Base-by-base conservation (phyloP, 2,113 vertebrate genomes). In the Callaeas wilsoni region DNA sequence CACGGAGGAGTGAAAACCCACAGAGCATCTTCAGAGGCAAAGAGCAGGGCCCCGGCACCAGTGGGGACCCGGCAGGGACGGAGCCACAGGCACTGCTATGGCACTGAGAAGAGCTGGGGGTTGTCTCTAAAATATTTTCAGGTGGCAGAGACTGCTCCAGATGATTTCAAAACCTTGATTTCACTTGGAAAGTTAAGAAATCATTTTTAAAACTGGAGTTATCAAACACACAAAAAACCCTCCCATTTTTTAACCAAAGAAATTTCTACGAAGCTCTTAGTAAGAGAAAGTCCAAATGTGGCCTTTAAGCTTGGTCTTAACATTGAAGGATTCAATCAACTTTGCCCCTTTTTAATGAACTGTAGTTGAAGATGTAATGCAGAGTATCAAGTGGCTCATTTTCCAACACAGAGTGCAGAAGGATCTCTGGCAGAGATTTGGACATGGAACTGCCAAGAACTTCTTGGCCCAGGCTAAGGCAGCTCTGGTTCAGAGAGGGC, bases 321-420 rank as follows among this genome's bases (percentile, higher is more conserved):
- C 6, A 13, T 42, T 33, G 47, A 87, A 64, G 16, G 16, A 78
- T 75, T 62, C 44, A 41, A 77, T 35, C 79, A 65, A 57, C 62
- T 94, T 83, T 53, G 35, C 59, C 74, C 37, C 22, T n/a, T 96
- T 85, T 71, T 94, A 89, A 94, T 44, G 68, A 93, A 69, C 82
- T 37, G 30, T 74, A 88, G 91, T 59, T 90, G 68, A 91, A 88
- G 59, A 26, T 73, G 62, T 73, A 92, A 67, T 8, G 1, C 8
- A 35, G 70, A 76, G 29, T 39, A 89, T 42, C 47, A 69, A 91
- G 85, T 21, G 33, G 64, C 39, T 88, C 59, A 29, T 86, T 91
- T 93, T 75, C 64, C 71, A 77, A 60, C 68, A 67, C 12, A 33
- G 44, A 93, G 32, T 25, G 30, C 55, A 46, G 90, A 23, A 44